Conservation (phyloP, 2,113 vertebrate species). For the Podarcis muralis region DNA sequence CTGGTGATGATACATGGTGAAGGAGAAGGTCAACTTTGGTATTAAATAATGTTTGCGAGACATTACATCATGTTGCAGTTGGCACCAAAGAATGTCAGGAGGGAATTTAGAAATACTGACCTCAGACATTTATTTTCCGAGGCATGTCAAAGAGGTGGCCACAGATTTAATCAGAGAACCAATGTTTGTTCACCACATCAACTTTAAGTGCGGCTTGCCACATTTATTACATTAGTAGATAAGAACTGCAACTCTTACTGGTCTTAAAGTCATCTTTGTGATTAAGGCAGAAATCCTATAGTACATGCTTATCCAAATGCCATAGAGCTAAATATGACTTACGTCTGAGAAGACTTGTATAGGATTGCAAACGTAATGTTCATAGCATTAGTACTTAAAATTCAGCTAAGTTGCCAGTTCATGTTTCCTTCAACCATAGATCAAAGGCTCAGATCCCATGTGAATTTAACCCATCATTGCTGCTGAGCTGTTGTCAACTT, state of each 20-base stretch:
- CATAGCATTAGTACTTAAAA: neutral
- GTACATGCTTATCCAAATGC: neutral
- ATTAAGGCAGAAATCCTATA: neutral
- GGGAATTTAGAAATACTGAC: neutral
- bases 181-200: neutral
- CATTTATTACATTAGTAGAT: neutral
- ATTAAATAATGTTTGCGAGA: constrained; percentile 19
- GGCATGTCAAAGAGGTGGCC: neutral
- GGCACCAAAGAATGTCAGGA: neutral
- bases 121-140: neutral
- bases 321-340: neutral
- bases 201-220: neutral
- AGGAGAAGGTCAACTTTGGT: neutral
- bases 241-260: neutral
- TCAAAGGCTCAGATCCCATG: neutral
- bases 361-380: neutral
- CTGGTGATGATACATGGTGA: neutral
- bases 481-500: neutral
- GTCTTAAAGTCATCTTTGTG: neutral
- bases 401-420: neutral
- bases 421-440: neutral
- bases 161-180: constrained; percentile 8
- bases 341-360: neutral
- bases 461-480: neutral
- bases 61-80: neutral